Evolutionary conservation across 2,797 vertebrate genomes (phyloP).

Genomic region (Lates japonicus): DNA sequence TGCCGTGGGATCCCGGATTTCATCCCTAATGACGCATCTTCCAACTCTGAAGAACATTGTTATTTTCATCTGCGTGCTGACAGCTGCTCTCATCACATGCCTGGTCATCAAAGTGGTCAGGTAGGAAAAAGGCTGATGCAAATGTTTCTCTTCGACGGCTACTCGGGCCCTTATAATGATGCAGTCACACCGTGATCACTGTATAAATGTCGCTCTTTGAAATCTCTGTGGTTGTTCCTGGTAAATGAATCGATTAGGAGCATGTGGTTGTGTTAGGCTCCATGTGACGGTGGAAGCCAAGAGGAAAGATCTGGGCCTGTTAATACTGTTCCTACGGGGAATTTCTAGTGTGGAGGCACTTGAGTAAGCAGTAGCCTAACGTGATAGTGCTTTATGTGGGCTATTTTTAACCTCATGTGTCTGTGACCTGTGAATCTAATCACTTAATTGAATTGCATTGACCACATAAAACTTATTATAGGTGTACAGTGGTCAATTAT

Average conservation of each 20-base stretch:
- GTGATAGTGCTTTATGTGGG: neutral
- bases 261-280: constrained; percentile 30
- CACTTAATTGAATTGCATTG: neutral
- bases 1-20: constrained; percentile 84
- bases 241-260: constrained; percentile 29
- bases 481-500: neutral
- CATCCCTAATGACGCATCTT: constrained; percentile 87
- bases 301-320: constrained; percentile 22
- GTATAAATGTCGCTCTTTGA: neutral
- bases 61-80: constrained; percentile 89
- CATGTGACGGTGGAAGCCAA: constrained; percentile 19
- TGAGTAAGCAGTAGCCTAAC: neutral
- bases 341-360: constrained; percentile 5
- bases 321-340: constrained; percentile 18
- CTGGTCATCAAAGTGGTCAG: constrained; percentile 92
- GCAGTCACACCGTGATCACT: neutral
- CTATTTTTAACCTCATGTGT: neutral
- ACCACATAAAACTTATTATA: neutral
- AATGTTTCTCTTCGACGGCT: neutral
- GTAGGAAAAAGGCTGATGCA: constrained; percentile 71
- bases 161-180: neutral
- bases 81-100: constrained; percentile 89
- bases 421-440: neutral
- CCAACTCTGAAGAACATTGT: constrained; percentile 92
- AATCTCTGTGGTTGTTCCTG: neutral